Percentiles rank a stretch among this genome's conserved stretches.
These are phyloP conservation scores for Lasioglossum marginatum DNA, from an alignment of 2,888 invertebrate species.

Conservation along the genomic window DNA sequence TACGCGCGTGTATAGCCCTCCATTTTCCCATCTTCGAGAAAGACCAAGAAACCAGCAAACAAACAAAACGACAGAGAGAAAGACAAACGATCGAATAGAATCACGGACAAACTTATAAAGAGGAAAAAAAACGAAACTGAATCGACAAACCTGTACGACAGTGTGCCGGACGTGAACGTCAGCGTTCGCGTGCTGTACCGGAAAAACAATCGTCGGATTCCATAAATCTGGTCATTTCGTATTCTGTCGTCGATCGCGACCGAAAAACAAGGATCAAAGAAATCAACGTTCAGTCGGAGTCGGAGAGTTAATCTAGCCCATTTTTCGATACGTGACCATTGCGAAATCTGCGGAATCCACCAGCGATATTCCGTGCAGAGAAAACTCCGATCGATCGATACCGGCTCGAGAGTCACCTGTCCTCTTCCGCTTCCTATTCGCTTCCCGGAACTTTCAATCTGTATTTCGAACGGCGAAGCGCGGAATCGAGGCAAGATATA, in stretches of 20 bases:
- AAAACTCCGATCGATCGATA: neutral
- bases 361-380: conserved; percentile 4
- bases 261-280: neutral
- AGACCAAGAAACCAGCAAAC: neutral
- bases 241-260: neutral
- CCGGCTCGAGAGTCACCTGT: neutral
- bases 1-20: conserved; percentile 13
- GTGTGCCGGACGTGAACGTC: conserved; percentile 9
- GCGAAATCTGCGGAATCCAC: conserved; percentile 2
- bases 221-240: neutral
- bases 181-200: neutral
- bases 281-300: conserved; percentile 14
- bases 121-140: neutral
- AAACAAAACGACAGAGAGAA: neutral
- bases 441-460: neutral
- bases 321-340: neutral
- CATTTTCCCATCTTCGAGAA: conserved; percentile 7
- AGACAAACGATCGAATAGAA: neutral
- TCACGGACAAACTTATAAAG: neutral
- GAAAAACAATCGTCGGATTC: neutral
- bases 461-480: neutral
- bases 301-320: conserved; percentile 11
- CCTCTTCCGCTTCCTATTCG: neutral
- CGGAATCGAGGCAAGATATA: neutral
- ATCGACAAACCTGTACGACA: neutral